A percentile compares a stretch with the other conserved stretches of the same genome.
These are phyloP conservation scores for Caretta caretta DNA, from an alignment of 2,113 vertebrate species.

Conservation along the genomic window DNA sequence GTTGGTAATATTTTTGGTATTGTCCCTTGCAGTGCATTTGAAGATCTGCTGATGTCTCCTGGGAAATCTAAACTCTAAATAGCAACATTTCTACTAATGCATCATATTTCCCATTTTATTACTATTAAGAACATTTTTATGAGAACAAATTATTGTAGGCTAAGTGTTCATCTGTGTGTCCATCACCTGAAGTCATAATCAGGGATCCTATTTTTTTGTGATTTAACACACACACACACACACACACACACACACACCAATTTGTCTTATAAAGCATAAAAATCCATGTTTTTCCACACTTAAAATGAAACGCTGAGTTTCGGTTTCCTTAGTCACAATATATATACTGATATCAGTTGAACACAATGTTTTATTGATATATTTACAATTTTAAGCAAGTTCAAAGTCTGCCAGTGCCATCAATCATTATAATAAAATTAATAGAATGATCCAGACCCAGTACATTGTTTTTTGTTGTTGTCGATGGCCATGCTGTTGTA, in stretches of 20 bases:
- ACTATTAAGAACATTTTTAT: not conserved
- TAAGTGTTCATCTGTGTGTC: not conserved
- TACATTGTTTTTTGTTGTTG: not conserved
- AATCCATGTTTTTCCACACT: not conserved
- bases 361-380: not conserved
- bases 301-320: not conserved
- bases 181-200: not conserved
- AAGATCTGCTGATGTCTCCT: not conserved
- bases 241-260: too few relatives aligned
- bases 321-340: not conserved
- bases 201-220: not conserved
- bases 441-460: not conserved
- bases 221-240: too few relatives aligned
- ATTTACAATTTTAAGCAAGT: not conserved
- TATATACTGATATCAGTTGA: too few relatives aligned
- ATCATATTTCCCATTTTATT: not conserved
- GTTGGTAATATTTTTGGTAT: not conserved
- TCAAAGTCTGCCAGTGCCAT: not conserved
- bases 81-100: not conserved
- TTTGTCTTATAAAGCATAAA: not conserved
- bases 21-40: not conserved
- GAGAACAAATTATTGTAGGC: not conserved
- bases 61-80: not conserved
- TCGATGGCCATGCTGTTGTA: not conserved
- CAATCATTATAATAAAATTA: not conserved